Conservation (phyloP, 2,888 invertebrate species). For the Trissolcus japonicus region DNA sequence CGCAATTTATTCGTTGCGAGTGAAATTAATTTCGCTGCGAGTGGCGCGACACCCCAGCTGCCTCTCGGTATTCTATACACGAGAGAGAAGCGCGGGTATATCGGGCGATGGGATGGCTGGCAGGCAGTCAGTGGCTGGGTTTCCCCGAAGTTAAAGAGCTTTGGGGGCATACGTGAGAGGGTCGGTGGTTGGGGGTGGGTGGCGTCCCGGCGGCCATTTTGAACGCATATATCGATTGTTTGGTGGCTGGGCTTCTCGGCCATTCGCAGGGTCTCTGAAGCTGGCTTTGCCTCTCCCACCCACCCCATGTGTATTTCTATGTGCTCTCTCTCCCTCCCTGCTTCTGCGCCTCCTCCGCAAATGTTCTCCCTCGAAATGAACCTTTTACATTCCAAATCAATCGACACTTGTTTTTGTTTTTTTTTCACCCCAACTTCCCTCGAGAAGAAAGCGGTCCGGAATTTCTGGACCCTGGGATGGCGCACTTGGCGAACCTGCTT, state of each 20-base stretch:
- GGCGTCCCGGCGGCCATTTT: conserved; percentile 76
- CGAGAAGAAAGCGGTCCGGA: not conserved
- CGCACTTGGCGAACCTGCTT: conserved; percentile 1
- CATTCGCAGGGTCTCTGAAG: conserved; percentile 70
- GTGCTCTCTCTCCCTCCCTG: conserved; percentile 42
- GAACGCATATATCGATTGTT: conserved; percentile 77
- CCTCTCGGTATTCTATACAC: conserved; percentile 52
- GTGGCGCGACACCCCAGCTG: conserved; percentile 42
- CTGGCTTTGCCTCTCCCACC: conserved; percentile 46
- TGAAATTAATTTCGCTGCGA: conserved; percentile 62
- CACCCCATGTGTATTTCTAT: conserved; percentile 47
- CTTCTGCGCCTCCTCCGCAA: conserved; percentile 44
- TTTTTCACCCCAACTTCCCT: too few species aligned
- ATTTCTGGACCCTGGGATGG: not conserved
- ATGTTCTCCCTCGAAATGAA: conserved; percentile 28
- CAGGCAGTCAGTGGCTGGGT: conserved; percentile 70
- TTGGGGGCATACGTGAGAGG: conserved; percentile 73
- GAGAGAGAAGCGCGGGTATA: conserved; percentile 52
- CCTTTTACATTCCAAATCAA: conserved; percentile 33
- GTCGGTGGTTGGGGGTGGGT: conserved; percentile 70
- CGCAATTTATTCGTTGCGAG: conserved; percentile 53
- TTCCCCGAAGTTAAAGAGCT: conserved; percentile 72
- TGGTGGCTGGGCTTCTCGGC: conserved; percentile 76
- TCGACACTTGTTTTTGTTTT: conserved; percentile 14
- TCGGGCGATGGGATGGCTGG: conserved; percentile 65